Conservation (phyloP, 2,888 invertebrate species). For the Vanessa cardui region DNA sequence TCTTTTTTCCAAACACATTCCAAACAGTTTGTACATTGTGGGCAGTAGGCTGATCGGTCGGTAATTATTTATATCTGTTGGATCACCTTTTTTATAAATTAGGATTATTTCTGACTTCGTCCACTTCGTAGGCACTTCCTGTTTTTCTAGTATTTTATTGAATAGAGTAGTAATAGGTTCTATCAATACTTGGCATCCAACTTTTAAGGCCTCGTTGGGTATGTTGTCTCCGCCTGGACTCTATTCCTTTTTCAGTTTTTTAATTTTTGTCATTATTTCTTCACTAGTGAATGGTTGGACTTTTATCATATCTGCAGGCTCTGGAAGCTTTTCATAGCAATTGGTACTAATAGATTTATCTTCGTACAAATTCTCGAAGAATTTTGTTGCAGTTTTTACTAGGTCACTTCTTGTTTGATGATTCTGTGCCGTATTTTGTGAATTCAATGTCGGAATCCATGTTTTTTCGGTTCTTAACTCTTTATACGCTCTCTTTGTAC, state of each 20-base stretch:
- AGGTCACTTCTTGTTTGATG: too few species aligned
- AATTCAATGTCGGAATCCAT: background rate
- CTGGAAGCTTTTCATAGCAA: too few species aligned
- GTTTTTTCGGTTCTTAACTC: background rate
- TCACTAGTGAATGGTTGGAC: too few species aligned
- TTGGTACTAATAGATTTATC: too few species aligned
- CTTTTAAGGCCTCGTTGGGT: slow-evolving; percentile 3
- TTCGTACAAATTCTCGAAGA: too few species aligned
- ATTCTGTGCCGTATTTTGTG: too few species aligned
- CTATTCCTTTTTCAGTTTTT: slow-evolving; percentile 11
- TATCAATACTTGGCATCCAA: slow-evolving; percentile 3
- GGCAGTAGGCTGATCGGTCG: slow-evolving; percentile 7
- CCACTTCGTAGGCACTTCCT: background rate
- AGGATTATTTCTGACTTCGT: background rate
- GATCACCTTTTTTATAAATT: slow-evolving; percentile 10
- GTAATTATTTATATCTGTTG: slow-evolving; percentile 9
- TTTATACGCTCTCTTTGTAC: slow-evolving; percentile 1
- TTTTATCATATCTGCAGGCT: too few species aligned
- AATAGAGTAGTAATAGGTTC: slow-evolving; percentile 5
- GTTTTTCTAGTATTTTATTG: slow-evolving; percentile 2
- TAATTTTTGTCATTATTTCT: background rate
- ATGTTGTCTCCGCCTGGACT: slow-evolving; percentile 4
- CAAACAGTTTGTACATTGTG: background rate
- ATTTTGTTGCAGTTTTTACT: too few species aligned
- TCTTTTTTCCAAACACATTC: slow-evolving; percentile 9